Percentiles rank a stretch among this genome's conserved stretches.
phyloP scores from a whole-genome alignment of 2,113 vertebrate species.

The Paradoxurus hermaphroditus region DNA sequence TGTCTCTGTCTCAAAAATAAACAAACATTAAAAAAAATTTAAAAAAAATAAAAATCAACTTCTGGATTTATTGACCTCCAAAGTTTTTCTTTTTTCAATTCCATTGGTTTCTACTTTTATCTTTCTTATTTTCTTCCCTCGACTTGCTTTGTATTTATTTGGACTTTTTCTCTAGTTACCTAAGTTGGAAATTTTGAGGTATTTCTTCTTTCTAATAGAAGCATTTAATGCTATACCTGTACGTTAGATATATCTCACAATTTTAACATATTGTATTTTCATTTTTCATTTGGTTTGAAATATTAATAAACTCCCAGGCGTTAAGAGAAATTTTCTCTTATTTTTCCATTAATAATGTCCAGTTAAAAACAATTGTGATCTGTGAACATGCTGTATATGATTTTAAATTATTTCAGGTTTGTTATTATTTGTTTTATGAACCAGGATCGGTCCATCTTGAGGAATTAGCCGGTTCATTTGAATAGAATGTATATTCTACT shows the following conservation, averaged over 20 bases:
- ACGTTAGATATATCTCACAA: not conserved
- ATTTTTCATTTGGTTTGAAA: not conserved
- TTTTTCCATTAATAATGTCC: not conserved
- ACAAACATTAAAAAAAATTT: too few relatives aligned
- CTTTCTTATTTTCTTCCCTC: not conserved
- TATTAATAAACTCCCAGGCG: not conserved
- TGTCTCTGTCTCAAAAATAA: too few relatives aligned
- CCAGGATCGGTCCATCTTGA: not conserved
- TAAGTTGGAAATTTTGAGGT: not conserved
- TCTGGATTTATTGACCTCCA: not conserved
- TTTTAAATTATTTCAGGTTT: not conserved
- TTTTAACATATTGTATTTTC: not conserved
- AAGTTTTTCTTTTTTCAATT: not conserved
- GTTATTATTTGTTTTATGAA: conserved; percentile 8
- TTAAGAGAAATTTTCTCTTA: not conserved
- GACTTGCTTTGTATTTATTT: not conserved
- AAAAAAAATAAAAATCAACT: not conserved
- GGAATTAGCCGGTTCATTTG: not conserved
- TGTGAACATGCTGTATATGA: not conserved
- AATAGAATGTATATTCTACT: not conserved
- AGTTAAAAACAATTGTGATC: not conserved
- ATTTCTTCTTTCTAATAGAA: not conserved
- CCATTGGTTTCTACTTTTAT: not conserved
- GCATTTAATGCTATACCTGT: not conserved
- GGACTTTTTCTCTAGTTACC: not conserved